Base-by-base conservation (phyloP, 92 coral and sea anemone species). In the Zoanthus gigantus region DNA sequence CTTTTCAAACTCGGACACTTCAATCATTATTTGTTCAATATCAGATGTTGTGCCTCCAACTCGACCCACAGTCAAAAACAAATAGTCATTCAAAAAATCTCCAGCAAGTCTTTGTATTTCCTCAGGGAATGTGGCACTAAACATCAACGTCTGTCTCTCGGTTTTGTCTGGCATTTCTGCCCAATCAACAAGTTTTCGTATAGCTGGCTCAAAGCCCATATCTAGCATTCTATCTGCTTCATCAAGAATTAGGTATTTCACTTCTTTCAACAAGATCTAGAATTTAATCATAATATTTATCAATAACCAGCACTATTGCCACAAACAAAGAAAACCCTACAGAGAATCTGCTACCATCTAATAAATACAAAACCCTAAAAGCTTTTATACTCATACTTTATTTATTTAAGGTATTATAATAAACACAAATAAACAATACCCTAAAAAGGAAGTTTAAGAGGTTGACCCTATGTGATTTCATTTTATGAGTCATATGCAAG, bases 11-110 rank as follows among this genome's bases (percentile, higher is more conserved):
- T 97, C 99, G 0, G 96, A 90, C 29, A 97, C 99, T 71, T 97
- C 97, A 50, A 94, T 44, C 54, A 97, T 87, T 53, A 84, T 87
- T 78, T 97, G 99, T 78, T 97, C 98, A 91, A 96, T 97, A 71
- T 97, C 99, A 0, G 99, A 95, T 1, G 99, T 97, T 2, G 99
- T 94, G n/a, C 98, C 95, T 11, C 99, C 99, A 6, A 97, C 99
- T 44, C 99, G 84, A 2, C 99, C 99, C 46, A 97, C 99, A 4
- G 99, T 97, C 83, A 97, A 91, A 89, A 97, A 97, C 31, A 97
- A 86, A 87, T 97, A 97, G 80, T 95, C 92, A 84, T 95, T 96
- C 67, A 96, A 83, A 83, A 96, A 96, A 83, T 96, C 99, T 6
- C 95, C 91, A 1, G 99, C 99, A 61, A 96, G 82, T 42, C 92